Evolutionary conservation across 2,113 vertebrate genomes (phyloP), one percentile per base, ranked within the genome.

Genomic region (Coreoperca whiteheadi): DNA sequence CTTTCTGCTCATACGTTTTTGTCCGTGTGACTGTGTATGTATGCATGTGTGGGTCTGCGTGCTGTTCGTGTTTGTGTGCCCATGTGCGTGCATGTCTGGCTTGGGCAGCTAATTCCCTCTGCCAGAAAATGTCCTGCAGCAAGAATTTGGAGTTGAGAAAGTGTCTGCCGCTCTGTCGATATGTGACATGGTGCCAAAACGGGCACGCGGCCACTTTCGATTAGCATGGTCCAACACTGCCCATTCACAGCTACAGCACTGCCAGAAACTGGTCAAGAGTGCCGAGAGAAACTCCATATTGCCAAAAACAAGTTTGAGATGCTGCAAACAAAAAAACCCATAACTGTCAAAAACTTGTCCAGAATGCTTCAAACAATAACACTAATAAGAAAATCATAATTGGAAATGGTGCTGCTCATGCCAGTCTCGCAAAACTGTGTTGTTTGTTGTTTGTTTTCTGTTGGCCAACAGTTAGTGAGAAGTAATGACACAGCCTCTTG

Each of bases 51-150:
- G 59, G 4, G 43, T 66, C 20, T 71, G 69, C 71, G 76, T 72
- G 77, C 34, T 41, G 54, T 57, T 34, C 10, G 53, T 50, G 56
- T 39, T 18, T 39, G 46, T 37, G 64, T 71, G 56, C 34, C 4
- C 16, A 39, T 79, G 83, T 71, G 79, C 32, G 85, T 78, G 61
- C 51, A 25, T 67, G 75, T 89, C 85, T 91, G 87, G 88, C 87
- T 78, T 15, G 43, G 39, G 53, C 50, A 48, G 66, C 80, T 87
- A 78, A 91, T 83, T 91, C 69, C 56, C 37, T 81, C 68, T 83
- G 93, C 91, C 93, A 94, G 87, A 83, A 92, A 91, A 92, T 88
- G 82, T 92, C 92, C 87, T 82, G 78, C 82, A 91, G 91, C 89
- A 89, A 82, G 89, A 88, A 85, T 92, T 88, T 90, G 84, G 84